Evolutionary conservation across 2,113 vertebrate species (phyloP).

Genomic region (Cynocephalus volans): DNA sequence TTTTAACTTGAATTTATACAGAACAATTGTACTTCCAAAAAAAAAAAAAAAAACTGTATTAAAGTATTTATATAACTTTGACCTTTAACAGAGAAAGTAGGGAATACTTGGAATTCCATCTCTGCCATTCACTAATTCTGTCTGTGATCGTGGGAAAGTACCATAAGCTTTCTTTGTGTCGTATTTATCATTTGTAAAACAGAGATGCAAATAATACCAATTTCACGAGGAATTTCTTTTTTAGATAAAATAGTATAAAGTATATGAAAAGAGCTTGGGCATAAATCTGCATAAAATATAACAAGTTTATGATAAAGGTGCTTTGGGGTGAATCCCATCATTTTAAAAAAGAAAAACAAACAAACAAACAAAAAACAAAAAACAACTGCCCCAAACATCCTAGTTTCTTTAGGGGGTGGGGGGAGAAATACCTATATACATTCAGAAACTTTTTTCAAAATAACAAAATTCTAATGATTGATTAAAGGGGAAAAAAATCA

Average conservation of each 20-base stretch:
- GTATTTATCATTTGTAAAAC: constrained; percentile 9
- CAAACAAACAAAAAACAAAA: no score
- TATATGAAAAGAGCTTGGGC: not conserved
- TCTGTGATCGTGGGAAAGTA: not conserved
- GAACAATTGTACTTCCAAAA: not conserved
- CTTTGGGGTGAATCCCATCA: not conserved
- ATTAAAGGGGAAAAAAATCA: constrained; percentile 9
- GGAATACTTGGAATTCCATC: not conserved
- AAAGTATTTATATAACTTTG: not conserved
- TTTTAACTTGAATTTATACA: not conserved
- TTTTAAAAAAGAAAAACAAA: not conserved
- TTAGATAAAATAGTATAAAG: constrained; percentile 19
- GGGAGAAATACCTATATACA: constrained; percentile 7
- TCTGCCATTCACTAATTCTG: not conserved
- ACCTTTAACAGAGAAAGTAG: not conserved
- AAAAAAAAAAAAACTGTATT: not conserved
- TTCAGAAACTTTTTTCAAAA: constrained; percentile 30
- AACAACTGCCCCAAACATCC: not conserved
- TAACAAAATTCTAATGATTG: constrained; percentile 39
- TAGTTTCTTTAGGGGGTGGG: not conserved
- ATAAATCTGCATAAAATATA: constrained; percentile 38
- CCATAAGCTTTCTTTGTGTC: not conserved
- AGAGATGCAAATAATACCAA: not conserved
- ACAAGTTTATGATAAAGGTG: not conserved
- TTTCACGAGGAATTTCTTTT: not conserved